These are phyloP conservation scores for Spialia ferax DNA, from an alignment of 2,888 invertebrate species.

Conservation along the genomic window DNA sequence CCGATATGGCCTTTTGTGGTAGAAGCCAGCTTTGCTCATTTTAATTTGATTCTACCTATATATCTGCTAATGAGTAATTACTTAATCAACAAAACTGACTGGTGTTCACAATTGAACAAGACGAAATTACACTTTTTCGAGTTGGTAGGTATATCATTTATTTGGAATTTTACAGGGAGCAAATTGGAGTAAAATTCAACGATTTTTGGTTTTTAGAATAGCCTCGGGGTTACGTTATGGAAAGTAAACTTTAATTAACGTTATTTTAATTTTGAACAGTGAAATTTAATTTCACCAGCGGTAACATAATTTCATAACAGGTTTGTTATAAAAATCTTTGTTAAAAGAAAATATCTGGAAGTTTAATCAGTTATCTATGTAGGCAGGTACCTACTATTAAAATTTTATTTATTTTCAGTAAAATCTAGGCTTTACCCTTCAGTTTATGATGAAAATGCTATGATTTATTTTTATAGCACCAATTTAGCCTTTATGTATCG, in stretches of 20 bases:
- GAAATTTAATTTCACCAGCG: neutral
- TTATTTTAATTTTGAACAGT: neutral
- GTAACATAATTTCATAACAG: neutral
- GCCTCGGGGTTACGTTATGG: neutral
- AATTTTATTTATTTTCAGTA: too few relatives aligned
- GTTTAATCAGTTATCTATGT: too few relatives aligned
- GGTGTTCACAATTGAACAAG: too few relatives aligned
- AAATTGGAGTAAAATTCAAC: neutral
- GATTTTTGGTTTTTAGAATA: constrained; percentile 1
- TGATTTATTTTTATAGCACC: too few relatives aligned
- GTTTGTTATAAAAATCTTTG: too few relatives aligned
- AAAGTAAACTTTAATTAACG: too few relatives aligned
- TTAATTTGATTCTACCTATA: neutral
- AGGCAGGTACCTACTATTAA: too few relatives aligned
- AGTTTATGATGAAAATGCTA: too few relatives aligned
- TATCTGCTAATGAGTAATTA: too few relatives aligned
- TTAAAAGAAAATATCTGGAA: neutral
- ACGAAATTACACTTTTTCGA: too few relatives aligned
- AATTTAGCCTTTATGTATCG: too few relatives aligned
- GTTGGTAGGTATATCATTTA: constrained; percentile 2
- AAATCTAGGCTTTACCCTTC: too few relatives aligned
- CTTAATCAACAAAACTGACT: neutral
- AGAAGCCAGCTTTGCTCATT: constrained; percentile 18
- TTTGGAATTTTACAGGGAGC: neutral
- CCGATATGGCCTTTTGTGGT: constrained; percentile 57